Percentiles rank a stretch among this genome's conserved stretches.
These are phyloP conservation scores for Caprella mutica DNA, from an alignment of 2,888 invertebrate genomes.

Conservation along the genomic window DNA sequence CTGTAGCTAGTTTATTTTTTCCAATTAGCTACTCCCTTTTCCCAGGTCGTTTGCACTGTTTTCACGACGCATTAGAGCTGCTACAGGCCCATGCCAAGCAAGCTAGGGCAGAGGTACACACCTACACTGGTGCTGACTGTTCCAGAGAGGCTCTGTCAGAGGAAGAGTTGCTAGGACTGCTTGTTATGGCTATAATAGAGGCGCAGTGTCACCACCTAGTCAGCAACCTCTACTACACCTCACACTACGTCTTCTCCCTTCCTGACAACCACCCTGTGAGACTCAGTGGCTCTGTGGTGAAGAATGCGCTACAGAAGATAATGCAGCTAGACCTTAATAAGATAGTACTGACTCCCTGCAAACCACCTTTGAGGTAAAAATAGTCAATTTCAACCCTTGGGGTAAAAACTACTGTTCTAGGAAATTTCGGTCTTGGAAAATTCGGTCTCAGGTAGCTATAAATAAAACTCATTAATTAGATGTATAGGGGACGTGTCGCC, in stretches of 20 bases:
- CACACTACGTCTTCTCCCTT: constrained; percentile 33
- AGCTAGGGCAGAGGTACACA: constrained; percentile 21
- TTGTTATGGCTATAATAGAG: constrained; percentile 28
- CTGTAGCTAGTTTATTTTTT: no score
- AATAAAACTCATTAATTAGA: no score
- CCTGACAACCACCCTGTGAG: constrained; percentile 30
- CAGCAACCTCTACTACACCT: constrained; percentile 32
- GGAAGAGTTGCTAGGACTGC: constrained; percentile 26
- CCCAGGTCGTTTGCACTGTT: constrained; percentile 23
- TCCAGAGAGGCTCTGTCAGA: constrained; percentile 8
- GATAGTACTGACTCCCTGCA: constrained; percentile 3
- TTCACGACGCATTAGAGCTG: constrained; percentile 27
- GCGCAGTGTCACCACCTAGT: constrained; percentile 32
- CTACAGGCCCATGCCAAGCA: constrained; percentile 32
- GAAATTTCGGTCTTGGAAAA: no score
- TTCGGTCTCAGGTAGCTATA: no score
- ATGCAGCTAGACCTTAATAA: constrained; percentile 29
- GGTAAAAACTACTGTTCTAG: no score
- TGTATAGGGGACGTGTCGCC: no score
- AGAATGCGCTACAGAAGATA: constrained; percentile 21
- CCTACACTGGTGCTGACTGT: constrained; percentile 20
- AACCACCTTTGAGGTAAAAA: constrained; percentile 3
- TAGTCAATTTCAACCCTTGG: no score
- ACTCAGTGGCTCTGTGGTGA: constrained; percentile 20
- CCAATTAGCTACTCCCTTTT: no score